Conservation (phyloP, 2,797 vertebrate species). For the Mus minutoides region DNA sequence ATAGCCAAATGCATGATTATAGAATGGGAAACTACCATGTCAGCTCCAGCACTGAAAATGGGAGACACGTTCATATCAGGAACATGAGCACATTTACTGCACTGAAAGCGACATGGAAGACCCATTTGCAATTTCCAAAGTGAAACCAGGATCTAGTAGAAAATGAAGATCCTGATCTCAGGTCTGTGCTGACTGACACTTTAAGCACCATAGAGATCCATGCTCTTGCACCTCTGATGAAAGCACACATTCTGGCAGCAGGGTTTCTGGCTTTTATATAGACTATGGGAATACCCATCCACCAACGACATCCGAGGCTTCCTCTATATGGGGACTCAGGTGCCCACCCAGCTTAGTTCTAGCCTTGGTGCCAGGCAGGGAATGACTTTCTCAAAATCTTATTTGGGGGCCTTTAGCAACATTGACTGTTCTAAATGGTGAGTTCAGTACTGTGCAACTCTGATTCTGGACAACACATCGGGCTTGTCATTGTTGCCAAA, state of each 20-base stretch:
- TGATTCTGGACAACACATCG: neutral
- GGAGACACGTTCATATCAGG: neutral
- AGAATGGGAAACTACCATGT: neutral
- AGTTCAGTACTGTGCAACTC: neutral
- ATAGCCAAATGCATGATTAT: conserved; percentile 21
- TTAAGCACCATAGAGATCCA: neutral
- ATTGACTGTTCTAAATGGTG: neutral
- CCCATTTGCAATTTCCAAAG: neutral
- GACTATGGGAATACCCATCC: neutral
- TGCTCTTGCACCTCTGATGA: neutral
- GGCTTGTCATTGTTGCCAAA: neutral
- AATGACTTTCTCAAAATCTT: conserved; percentile 8
- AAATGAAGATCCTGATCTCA: neutral
- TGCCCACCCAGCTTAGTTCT: neutral
- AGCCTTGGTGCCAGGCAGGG: neutral
- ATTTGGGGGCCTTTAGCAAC: neutral
- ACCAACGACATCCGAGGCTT: neutral
- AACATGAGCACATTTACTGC: neutral
- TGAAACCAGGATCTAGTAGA: neutral
- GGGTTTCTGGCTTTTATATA: neutral
- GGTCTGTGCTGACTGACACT: neutral
- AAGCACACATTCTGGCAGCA: neutral
- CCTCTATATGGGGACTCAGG: too few species aligned
- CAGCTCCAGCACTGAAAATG: neutral
- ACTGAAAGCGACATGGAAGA: neutral